Base-by-base conservation (phyloP, 2,113 vertebrate genomes). In the Fukomys damarensis region DNA sequence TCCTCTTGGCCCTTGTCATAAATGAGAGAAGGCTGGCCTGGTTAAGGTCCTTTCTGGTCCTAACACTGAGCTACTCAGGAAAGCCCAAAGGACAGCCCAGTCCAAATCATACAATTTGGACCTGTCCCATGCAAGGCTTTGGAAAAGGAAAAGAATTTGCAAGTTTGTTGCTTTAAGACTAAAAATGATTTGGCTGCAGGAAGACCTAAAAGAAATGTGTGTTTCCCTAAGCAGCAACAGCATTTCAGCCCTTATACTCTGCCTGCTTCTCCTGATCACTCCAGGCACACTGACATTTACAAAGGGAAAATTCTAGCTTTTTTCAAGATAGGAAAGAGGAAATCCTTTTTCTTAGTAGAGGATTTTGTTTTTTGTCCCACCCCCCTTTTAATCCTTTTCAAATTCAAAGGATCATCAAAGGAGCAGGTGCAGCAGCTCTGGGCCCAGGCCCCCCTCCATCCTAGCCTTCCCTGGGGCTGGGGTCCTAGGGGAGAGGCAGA, bases 361-460 rank as follows among this genome's bases (percentile, higher is more conserved):
- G 35, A n/a, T 11, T 24, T 68, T 49, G 9, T 24, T 86, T 43
- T 43, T 22, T 22, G n/a, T n/a, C n/a, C n/a, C n/a, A n/a, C n/a
- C n/a, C n/a, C 61, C 63, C 72, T 46, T 63, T 94, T 93, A 92
- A 90, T 95, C 76, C 89, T 93, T 96, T 82, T 84, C 95, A 85
- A 54, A 93, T 84, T 90, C 89, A 92, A 85, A 96, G 63, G 91
- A 7, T 89, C 94, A 86, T 94, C 91, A 96, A 95, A 96, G 95
- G 43, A 89, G 89, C 91, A 95, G 97, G 95, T 91, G 94, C 26
- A 80, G 77, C 14, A 84, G n/a, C 66, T 46, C 59, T 7, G 61
- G 49, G 68, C 76, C 46, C 41, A 2, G 30, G 19, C 41, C 12
- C 41, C 63, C 24, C 4, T 41, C 16, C 52, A 0, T 6, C 28